These are phyloP conservation scores for Glomeris maerens DNA, from an alignment of 1,140 invertebrate species.

Conservation along the genomic window DNA sequence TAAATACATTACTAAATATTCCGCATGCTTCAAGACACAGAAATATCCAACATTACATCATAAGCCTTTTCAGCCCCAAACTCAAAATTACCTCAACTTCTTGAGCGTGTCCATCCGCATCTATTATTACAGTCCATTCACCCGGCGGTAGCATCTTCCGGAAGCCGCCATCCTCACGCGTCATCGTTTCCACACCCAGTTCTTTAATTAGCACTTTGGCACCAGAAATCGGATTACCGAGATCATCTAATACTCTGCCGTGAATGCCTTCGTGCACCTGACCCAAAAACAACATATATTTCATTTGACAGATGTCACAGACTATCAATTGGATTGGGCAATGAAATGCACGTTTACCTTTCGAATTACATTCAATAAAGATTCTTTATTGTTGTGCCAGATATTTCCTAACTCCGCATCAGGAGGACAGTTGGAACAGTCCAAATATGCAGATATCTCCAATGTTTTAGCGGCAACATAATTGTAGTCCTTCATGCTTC, in stretches of 20 bases:
- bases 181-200: not conserved
- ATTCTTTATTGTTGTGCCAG: conserved; percentile 77
- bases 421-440: conserved; percentile 84
- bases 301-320: not conserved
- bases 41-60: no score
- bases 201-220: not conserved
- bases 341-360: no score
- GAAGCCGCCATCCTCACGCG: not conserved
- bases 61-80: no score
- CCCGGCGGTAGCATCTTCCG: not conserved
- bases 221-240: not conserved
- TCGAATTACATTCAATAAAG: conserved; percentile 45
- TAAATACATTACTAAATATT: not conserved
- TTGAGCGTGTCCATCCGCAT: not conserved
- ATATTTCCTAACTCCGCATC: conserved; percentile 50
- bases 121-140: not conserved
- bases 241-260: not conserved
- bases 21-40: not conserved
- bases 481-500: conserved; percentile 68
- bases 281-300: not conserved
- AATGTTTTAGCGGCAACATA: conserved; percentile 89
- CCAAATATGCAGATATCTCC: conserved; percentile 90
- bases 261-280: not conserved
- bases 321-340: no score
- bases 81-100: not conserved